Percentiles rank a stretch among this genome's conserved stretches.
Conservation (phyloP, 2,888 invertebrate genomes). For the Seira ritae region DNA sequence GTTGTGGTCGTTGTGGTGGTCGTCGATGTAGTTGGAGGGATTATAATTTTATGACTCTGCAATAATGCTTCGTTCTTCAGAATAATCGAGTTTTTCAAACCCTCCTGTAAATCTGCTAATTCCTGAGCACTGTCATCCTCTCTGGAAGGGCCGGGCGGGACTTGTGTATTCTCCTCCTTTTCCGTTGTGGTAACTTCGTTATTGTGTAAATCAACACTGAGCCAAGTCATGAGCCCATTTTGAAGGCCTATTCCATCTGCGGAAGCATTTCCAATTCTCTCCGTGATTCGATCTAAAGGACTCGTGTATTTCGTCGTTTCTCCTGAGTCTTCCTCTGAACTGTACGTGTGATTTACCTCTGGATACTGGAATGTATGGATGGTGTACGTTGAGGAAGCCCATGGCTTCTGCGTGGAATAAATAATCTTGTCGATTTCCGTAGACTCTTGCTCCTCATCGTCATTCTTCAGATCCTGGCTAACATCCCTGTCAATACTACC, state of each 20-base stretch:
- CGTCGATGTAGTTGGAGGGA: conserved; percentile 57
- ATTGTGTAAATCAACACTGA: conserved; percentile 56
- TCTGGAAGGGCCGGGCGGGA: conserved; percentile 7
- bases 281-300: conserved; percentile 16
- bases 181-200: conserved; percentile 54
- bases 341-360: conserved; percentile 45
- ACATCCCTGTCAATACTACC: conserved; percentile 48
- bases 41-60: conserved; percentile 37
- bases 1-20: conserved; percentile 62
- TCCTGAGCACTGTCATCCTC: conserved; percentile 55
- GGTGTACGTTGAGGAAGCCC: conserved; percentile 71
- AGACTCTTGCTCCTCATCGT: conserved; percentile 12
- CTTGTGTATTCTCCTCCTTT: conserved; percentile 30
- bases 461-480: conserved; percentile 38
- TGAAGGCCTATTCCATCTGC: conserved; percentile 4
- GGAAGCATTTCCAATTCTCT: conserved; percentile 27
- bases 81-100: conserved; percentile 41
- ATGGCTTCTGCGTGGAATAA: conserved; percentile 66
- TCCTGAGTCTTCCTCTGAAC: conserved; percentile 42
- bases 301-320: conserved; percentile 44
- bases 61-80: conserved; percentile 15
- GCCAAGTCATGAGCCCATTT: conserved; percentile 67
- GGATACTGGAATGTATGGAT: conserved; percentile 73
- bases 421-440: conserved; percentile 32
- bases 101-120: conserved; percentile 42